A percentile compares a stretch with the other conserved stretches of the same genome.
Conservation (phyloP, 2,888 invertebrate genomes). For the Alcis repandata region DNA sequence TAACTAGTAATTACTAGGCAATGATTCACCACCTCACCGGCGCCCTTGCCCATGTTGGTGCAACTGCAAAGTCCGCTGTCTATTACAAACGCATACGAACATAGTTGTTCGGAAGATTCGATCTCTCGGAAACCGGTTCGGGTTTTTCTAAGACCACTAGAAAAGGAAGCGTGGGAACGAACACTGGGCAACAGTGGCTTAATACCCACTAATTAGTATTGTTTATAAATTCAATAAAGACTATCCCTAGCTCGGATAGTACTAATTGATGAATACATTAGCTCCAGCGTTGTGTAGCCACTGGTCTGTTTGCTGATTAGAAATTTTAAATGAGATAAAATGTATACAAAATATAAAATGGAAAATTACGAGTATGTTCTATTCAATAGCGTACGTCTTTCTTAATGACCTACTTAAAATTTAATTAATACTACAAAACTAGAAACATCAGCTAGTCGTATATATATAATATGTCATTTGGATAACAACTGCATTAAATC, state of each 20-base stretch:
- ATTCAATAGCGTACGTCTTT: no score
- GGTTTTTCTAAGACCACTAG: slow-evolving; percentile 70
- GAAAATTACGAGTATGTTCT: no score
- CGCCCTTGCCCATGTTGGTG: slow-evolving; percentile 9
- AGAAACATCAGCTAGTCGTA: no score
- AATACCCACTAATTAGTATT: slow-evolving; percentile 63
- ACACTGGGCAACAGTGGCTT: slow-evolving; percentile 52
- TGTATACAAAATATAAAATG: not conserved
- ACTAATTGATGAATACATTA: slow-evolving; percentile 26
- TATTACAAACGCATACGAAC: slow-evolving; percentile 59
- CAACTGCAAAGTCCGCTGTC: slow-evolving; percentile 23
- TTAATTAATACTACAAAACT: no score
- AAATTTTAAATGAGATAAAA: not conserved
- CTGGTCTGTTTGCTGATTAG: not conserved
- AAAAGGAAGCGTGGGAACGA: slow-evolving; percentile 69
- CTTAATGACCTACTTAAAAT: no score
- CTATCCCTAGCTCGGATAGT: slow-evolving; percentile 15
- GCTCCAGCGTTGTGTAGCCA: not conserved
- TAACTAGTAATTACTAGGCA: slow-evolving; percentile 42
- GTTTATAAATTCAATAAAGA: slow-evolving; percentile 50
- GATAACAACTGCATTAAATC: not conserved
- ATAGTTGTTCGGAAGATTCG: slow-evolving; percentile 57
- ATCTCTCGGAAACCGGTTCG: slow-evolving; percentile 72
- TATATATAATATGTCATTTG: no score
- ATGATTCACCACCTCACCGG: slow-evolving; percentile 50